Evolutionary conservation across 1,140 invertebrate genomes (phyloP).

Genomic region (Hydropsyche tenuis): DNA sequence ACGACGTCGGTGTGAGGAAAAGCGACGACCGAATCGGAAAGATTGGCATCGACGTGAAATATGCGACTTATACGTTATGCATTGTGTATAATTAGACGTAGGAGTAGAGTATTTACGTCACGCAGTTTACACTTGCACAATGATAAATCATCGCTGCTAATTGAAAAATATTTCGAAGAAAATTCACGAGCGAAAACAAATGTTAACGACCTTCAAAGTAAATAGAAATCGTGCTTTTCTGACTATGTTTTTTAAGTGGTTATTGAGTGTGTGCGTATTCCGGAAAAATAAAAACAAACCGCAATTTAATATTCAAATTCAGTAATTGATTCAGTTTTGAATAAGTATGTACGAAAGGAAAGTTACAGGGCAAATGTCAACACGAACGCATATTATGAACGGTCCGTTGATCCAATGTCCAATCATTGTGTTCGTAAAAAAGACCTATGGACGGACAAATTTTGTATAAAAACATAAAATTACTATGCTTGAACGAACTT

Average conservation of each 20-base stretch:
- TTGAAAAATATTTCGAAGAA: not conserved
- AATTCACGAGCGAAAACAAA: no score
- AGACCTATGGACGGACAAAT: not conserved
- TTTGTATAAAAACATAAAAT: not conserved
- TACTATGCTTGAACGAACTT: not conserved
- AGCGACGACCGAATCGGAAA: not conserved
- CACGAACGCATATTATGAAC: not conserved
- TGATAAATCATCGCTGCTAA: not conserved
- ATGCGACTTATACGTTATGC: not conserved
- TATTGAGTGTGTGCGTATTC: no score
- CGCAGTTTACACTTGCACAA: not conserved
- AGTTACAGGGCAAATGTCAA: conserved; percentile 1
- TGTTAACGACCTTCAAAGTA: no score
- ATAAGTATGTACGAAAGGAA: not conserved
- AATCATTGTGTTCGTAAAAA: not conserved
- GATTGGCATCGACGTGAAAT: not conserved
- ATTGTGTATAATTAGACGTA: not conserved
- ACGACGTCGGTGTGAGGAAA: not conserved
- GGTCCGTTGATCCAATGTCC: not conserved
- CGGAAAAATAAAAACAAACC: no score
- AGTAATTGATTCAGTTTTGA: no score
- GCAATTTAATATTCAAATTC: no score
- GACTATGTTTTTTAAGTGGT: no score
- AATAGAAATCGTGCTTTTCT: no score
- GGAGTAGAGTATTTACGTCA: not conserved